These are phyloP conservation scores for Moxostoma hubbsi DNA, from an alignment of 2,797 vertebrate genomes.

Conservation along the genomic window DNA sequence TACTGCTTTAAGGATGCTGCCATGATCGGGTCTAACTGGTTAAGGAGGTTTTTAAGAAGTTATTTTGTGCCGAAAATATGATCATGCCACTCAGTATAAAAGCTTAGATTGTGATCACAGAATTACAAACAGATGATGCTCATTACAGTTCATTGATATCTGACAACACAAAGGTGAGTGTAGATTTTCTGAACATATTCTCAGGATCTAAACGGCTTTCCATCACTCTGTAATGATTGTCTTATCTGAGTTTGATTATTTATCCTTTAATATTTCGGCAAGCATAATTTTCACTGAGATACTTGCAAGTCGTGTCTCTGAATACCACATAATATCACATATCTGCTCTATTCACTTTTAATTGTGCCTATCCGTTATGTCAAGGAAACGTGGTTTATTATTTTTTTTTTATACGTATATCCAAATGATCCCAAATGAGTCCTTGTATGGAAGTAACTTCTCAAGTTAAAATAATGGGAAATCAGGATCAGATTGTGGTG, in stretches of 20 bases:
- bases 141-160: background rate
- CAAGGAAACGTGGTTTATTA: too few relatives aligned
- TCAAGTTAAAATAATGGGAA: too few relatives aligned
- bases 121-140: background rate
- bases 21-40: conserved; percentile 47
- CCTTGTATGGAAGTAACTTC: too few relatives aligned
- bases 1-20: background rate
- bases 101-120: background rate
- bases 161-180: conserved; percentile 25
- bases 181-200: background rate
- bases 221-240: background rate
- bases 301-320: background rate
- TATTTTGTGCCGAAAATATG: background rate
- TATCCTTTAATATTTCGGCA: background rate
- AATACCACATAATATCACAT: background rate
- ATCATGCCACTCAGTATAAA: conserved; percentile 16
- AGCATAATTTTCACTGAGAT: background rate
- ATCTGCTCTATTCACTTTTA: too few relatives aligned
- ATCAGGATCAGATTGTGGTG: background rate
- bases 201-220: background rate
- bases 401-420: too few relatives aligned
- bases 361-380: too few relatives aligned
- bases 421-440: too few relatives aligned
- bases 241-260: background rate
- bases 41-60: background rate